Conservation (phyloP, 2,797 vertebrate species). For the Chiloscyllium punctatum region DNA sequence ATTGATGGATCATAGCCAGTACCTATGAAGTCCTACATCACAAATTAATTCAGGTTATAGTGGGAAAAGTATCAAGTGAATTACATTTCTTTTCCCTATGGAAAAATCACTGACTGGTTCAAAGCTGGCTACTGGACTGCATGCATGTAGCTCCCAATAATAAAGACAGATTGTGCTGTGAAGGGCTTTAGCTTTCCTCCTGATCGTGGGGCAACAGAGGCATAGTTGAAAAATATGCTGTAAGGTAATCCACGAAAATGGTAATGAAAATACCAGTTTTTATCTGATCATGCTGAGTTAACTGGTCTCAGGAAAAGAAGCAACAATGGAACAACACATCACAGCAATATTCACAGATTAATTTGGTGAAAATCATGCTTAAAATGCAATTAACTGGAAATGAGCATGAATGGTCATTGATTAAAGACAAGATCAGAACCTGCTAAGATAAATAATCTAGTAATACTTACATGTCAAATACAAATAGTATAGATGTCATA, state of each 20-base stretch:
- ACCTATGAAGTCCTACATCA: not conserved
- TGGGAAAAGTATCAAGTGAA: not conserved
- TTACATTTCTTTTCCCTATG: not conserved
- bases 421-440: not conserved
- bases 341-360: not conserved
- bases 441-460: not conserved
- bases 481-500: not conserved
- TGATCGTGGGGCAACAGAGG: not conserved
- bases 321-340: not conserved
- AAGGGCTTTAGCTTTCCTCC: not conserved
- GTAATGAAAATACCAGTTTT: not conserved
- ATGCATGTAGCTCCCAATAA: not conserved
- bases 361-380: not conserved
- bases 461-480: not conserved
- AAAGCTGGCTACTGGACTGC: not conserved
- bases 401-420: not conserved
- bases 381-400: not conserved
- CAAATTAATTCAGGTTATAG: not conserved
- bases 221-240: not conserved
- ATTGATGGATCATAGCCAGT: not conserved
- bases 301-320: not conserved
- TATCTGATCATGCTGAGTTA: not conserved
- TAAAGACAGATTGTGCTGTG: not conserved
- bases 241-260: not conserved
- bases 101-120: not conserved